A percentile compares a stretch with the other conserved stretches of the same genome.
Evolutionary conservation across 2,888 invertebrate species (phyloP).

Genomic region (Automeris io): DNA sequence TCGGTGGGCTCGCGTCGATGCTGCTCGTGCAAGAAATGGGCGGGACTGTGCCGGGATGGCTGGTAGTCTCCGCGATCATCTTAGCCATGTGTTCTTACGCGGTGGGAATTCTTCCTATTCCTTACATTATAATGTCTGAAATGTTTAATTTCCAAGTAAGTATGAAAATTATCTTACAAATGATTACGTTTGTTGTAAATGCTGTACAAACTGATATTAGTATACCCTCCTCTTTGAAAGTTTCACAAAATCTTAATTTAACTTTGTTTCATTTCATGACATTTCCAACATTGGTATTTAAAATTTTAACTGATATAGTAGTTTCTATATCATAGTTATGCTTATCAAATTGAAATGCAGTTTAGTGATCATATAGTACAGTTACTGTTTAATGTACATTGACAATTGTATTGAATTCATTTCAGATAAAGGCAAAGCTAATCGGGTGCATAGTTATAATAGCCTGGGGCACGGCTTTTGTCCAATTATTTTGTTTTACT

Average conservation of each 20-base stretch:
- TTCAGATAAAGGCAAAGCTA: slow-evolving; percentile 43
- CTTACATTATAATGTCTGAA: slow-evolving; percentile 43
- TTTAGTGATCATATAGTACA: no score
- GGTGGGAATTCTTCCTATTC: slow-evolving; percentile 32
- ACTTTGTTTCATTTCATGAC: no score
- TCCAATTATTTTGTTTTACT: slow-evolving; percentile 28
- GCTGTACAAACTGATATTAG: no score
- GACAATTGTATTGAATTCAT: no score
- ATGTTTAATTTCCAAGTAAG: slow-evolving; percentile 44
- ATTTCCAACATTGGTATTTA: no score
- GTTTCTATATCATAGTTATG: no score
- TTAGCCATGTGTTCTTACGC: slow-evolving; percentile 29
- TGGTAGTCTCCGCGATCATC: slow-evolving; percentile 29
- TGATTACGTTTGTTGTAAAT: not conserved
- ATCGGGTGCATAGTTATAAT: slow-evolving; percentile 32
- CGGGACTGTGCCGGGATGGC: slow-evolving; percentile 27
- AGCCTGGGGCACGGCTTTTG: slow-evolving; percentile 31
- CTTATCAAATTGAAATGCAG: no score
- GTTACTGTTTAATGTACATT: no score
- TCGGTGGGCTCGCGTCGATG: slow-evolving; percentile 23
- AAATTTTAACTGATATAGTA: no score
- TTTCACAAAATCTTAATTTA: no score
- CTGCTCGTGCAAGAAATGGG: slow-evolving; percentile 23
- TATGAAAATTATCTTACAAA: not conserved
- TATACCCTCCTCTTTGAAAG: no score